Conservation (phyloP, 1,140 invertebrate species). For the Pinna nobilis region DNA sequence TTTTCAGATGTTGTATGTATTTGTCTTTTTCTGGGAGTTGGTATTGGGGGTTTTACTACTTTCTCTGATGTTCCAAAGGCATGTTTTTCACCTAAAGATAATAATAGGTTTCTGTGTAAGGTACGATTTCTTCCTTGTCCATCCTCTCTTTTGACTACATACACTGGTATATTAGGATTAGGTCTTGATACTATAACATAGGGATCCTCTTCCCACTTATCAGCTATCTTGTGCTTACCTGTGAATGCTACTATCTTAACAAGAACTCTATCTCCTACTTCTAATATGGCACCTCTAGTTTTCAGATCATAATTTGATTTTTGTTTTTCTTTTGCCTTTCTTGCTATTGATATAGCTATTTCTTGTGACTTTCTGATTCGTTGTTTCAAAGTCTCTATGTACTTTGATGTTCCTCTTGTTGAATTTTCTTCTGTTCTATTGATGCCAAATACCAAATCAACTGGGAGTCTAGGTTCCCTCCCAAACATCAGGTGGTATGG, state of each 20-base stretch:
- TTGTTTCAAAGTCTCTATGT: too few species aligned
- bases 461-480: constrained; percentile 29
- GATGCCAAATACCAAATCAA: constrained; percentile 39
- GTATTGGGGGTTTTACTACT: too few species aligned
- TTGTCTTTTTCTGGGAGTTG: too few species aligned
- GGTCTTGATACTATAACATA: constrained; percentile 25
- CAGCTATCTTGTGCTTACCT: constrained; percentile 38
- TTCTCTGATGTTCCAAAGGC: too few species aligned
- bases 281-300: not conserved
- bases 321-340: too few species aligned
- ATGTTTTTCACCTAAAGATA: too few species aligned
- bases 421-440: too few species aligned
- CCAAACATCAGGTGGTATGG: constrained; percentile 45
- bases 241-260: constrained; percentile 16
- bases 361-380: too few species aligned
- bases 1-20: too few species aligned
- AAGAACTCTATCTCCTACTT: constrained; percentile 38
- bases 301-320: not conserved
- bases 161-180: constrained; percentile 39
- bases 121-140: not conserved
- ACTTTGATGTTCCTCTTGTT: too few species aligned
- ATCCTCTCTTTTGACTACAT: constrained; percentile 22
- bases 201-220: constrained; percentile 32
- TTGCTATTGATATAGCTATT: too few species aligned
- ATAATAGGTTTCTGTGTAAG: constrained; percentile 37